These are phyloP conservation scores for Tenrec ecaudatus DNA, from an alignment of 2,113 vertebrate genomes.

Conservation along the genomic window DNA sequence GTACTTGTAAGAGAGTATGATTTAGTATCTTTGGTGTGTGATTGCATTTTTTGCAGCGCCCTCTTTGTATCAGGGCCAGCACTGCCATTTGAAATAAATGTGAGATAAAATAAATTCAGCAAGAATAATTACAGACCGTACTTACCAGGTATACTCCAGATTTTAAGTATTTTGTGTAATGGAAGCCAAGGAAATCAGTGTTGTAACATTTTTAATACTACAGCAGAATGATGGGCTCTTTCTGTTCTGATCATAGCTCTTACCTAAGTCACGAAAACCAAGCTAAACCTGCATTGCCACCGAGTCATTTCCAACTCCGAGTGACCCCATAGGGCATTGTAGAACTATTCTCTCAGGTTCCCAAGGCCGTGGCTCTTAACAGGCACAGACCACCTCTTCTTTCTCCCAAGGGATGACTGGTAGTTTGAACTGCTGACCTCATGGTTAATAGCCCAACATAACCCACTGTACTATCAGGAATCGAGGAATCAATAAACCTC, in stretches of 20 bases:
- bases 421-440: too few species aligned
- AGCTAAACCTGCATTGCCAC: too few species aligned
- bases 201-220: neutral
- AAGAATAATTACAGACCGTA: neutral
- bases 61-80: constrained; percentile 48
- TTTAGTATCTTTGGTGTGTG: constrained; percentile 10
- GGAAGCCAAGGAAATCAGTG: constrained; percentile 18
- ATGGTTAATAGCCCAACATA: too few species aligned
- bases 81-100: constrained; percentile 54
- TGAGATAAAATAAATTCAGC: constrained; percentile 18
- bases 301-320: too few species aligned
- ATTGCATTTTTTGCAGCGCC: constrained; percentile 38
- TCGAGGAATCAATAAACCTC: neutral
- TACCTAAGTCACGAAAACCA: neutral
- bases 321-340: too few species aligned
- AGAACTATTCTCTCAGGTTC: too few species aligned
- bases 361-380: too few species aligned
- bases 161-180: constrained; percentile 53
- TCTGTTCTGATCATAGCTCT: constrained; percentile 41
- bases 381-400: too few species aligned
- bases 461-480: too few species aligned
- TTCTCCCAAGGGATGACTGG: too few species aligned
- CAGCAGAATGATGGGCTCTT: neutral
- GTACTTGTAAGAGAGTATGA: constrained; percentile 33
- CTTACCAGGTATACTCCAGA: constrained; percentile 8